Evolutionary conservation across 2,888 invertebrate genomes (phyloP).

Genomic region (Myathropa florea): DNA sequence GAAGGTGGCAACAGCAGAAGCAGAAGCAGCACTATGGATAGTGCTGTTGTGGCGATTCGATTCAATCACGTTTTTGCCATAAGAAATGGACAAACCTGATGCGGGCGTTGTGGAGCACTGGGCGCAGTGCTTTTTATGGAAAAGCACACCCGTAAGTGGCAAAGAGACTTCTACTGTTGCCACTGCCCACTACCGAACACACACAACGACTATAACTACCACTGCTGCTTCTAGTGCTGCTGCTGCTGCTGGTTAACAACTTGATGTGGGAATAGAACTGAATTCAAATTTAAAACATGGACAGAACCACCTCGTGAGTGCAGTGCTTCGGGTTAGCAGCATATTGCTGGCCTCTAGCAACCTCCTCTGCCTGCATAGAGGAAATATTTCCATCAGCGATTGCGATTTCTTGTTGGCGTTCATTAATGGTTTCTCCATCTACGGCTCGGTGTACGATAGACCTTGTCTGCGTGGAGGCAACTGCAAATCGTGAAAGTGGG

Average conservation of each 20-base stretch:
- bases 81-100: conserved; percentile 33
- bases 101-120: neutral
- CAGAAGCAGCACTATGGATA: neutral
- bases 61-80: conserved; percentile 65
- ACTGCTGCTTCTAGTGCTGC: conserved; percentile 1
- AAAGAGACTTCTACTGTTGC: conserved; percentile 9
- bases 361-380: neutral
- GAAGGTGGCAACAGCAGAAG: conserved; percentile 60
- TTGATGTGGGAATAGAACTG: conserved; percentile 50
- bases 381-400: neutral
- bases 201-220: neutral
- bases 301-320: neutral
- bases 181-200: neutral
- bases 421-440: neutral
- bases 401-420: neutral
- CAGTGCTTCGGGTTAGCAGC: too few relatives aligned
- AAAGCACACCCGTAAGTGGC: conserved; percentile 39
- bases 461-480: neutral
- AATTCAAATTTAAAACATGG: conserved; percentile 38
- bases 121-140: conserved; percentile 41
- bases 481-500: neutral
- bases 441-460: neutral
- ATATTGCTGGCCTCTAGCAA: neutral
- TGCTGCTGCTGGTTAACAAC: conserved; percentile 33
- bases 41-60: conserved; percentile 61